These are phyloP conservation scores for Phyllostomus hastatus DNA, from an alignment of 2,113 vertebrate genomes.

Conservation along the genomic window DNA sequence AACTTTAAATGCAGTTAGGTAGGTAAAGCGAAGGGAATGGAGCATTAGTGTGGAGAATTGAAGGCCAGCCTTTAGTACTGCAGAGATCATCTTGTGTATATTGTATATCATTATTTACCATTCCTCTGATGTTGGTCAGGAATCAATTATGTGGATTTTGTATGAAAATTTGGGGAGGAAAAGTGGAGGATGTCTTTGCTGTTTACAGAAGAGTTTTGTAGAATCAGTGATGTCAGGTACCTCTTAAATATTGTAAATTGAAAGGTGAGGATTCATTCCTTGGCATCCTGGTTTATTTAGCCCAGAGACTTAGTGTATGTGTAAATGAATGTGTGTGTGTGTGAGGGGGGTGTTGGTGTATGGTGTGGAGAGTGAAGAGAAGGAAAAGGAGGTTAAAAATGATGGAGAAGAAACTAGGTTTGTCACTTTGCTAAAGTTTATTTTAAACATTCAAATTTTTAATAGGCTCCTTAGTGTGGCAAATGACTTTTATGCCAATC, in stretches of 20 bases:
- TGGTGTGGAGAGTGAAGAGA: not conserved
- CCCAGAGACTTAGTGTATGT: not conserved
- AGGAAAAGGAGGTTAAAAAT: not conserved
- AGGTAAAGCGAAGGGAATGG: not conserved
- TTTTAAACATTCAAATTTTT: not conserved
- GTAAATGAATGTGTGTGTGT: not conserved
- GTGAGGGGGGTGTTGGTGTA: not conserved
- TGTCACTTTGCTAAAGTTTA: conserved; percentile 25
- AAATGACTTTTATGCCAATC: not conserved
- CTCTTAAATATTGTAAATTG: conserved; percentile 44
- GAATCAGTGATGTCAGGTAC: conserved; percentile 9
- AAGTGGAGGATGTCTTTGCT: conserved; percentile 4
- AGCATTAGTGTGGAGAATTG: not conserved
- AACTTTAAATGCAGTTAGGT: not conserved
- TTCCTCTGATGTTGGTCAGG: not conserved
- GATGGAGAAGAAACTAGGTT: not conserved
- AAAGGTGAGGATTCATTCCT: conserved; percentile 24
- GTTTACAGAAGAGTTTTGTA: conserved; percentile 32
- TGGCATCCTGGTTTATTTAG: conserved; percentile 26
- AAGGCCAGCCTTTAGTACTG: conserved; percentile 8
- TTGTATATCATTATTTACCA: not conserved
- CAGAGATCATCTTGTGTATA: not conserved
- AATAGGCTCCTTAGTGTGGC: not conserved
- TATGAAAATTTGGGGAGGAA: not conserved
- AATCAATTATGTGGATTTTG: conserved; percentile 26